These are phyloP conservation scores for Notechis scutatus DNA, from an alignment of 2,113 vertebrate genomes.

Conservation along the genomic window DNA sequence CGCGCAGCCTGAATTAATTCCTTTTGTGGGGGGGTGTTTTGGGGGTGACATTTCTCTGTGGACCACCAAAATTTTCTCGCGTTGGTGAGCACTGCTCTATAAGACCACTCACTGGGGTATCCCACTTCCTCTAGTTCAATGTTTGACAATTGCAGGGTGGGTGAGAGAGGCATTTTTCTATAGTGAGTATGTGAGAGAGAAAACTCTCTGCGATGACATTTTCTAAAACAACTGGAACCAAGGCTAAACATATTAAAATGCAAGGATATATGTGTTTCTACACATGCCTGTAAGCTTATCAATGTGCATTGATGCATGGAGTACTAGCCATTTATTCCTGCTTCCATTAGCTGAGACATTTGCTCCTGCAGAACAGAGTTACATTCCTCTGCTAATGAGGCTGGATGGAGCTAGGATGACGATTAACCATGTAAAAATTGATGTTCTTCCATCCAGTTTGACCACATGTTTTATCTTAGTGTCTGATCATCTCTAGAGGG, in stretches of 20 bases:
- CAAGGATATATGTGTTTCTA: neutral
- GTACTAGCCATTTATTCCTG: neutral
- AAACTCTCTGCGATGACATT: neutral
- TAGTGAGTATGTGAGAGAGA: neutral
- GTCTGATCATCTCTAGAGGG: constrained; percentile 44
- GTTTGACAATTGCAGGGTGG: neutral
- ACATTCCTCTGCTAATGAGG: constrained; percentile 20
- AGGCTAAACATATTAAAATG: neutral
- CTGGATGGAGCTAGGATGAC: neutral
- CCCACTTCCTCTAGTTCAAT: neutral
- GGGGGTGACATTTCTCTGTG: no score
- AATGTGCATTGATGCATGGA: neutral
- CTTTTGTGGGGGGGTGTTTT: no score
- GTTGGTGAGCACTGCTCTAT: neutral
- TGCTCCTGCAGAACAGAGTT: constrained; percentile 11
- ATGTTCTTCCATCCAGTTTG: constrained; percentile 22
- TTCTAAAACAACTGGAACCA: fast-evolving
- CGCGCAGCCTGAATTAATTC: no score
- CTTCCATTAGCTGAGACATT: neutral
- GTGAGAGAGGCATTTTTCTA: neutral
- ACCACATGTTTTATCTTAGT: constrained; percentile 25
- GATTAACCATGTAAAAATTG: constrained; percentile 19
- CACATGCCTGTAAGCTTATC: neutral
- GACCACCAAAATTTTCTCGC: no score
- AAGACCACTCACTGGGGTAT: neutral